phyloP scores from a whole-genome alignment of 2,888 invertebrate genomes.

The Clistopyga incitator region DNA sequence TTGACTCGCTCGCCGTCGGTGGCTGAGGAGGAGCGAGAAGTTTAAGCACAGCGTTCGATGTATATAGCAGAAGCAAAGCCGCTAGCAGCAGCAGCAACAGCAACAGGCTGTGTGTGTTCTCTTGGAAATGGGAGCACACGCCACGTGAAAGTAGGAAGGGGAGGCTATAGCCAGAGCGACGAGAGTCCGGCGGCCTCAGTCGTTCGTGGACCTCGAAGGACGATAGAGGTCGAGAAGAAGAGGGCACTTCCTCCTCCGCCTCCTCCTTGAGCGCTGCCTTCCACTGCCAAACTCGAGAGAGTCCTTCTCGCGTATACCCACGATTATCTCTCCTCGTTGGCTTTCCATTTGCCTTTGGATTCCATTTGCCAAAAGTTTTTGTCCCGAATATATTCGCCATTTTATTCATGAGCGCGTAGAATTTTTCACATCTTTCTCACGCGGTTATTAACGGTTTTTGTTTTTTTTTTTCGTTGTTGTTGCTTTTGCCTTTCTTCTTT shows the following conservation, averaged over 20 bases:
- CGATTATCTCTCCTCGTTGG: slow-evolving; percentile 38
- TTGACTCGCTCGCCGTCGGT: slow-evolving; percentile 29
- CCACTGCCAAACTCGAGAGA: slow-evolving; percentile 57
- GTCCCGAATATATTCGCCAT: not conserved
- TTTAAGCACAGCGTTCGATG: slow-evolving; percentile 21
- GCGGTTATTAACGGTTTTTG: not conserved
- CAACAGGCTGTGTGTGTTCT: slow-evolving; percentile 63
- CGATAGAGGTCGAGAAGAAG: slow-evolving; percentile 82
- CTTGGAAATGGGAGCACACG: slow-evolving; percentile 83
- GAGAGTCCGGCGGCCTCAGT: slow-evolving; percentile 82
- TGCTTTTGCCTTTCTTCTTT: not conserved
- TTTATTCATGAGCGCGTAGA: not conserved
- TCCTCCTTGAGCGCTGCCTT: slow-evolving; percentile 68
- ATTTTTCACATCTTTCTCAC: not conserved
- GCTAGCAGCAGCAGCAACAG: slow-evolving; percentile 5
- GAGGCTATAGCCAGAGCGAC: slow-evolving; percentile 82
- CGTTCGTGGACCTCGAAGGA: slow-evolving; percentile 84
- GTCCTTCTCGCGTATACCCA: slow-evolving; percentile 45
- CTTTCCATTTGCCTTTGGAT: slow-evolving; percentile 37
- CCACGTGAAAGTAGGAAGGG: slow-evolving; percentile 81
- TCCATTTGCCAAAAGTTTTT: slow-evolving; percentile 3
- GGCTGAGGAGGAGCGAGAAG: slow-evolving; percentile 32
- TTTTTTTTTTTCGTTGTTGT: too few species aligned
- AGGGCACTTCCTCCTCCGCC: slow-evolving; percentile 78
- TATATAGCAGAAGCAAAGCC: slow-evolving; percentile 47